Base-by-base conservation (phyloP, 2,888 invertebrate genomes). In the Deroplatys truncata region DNA sequence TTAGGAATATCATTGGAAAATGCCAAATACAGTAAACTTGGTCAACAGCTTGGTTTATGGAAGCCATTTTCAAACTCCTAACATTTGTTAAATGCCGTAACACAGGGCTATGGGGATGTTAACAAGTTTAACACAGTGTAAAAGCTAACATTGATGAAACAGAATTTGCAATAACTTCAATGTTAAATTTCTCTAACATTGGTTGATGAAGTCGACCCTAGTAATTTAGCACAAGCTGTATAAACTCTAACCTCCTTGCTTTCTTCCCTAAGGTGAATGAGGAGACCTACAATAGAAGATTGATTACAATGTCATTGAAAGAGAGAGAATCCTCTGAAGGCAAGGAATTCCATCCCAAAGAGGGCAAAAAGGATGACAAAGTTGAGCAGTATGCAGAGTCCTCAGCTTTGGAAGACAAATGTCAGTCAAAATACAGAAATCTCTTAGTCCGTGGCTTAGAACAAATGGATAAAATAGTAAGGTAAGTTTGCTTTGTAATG, bases 261-360 rank as follows among this genome's bases (percentile, higher is more conserved):
- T 72, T 72, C 15, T 72, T 25, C 56, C 84, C 89, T 91, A 92
- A 95, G 94, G 92, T 94, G 25, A 98, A 97, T 93, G 97, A 97
- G 92, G 97, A 97, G 91, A 97, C 97, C 43, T 97, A 96, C n/a
- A 97, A 97, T 92, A 95, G 97, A 91, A 94, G 97, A 88, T 97
- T 97, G 0, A 96, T 98, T 31, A 96, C 97, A 91, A 95, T 97
- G 93, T 95, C 95, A 0, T 93, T 96, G 5, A 94, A 88, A 28
- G 88, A 83, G 28, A 84, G 90, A 86, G 90, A 90, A 49, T 82
- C 88, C 94, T 91, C 93, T 92, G 0, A 93, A 92, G 72, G 93
- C 92, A 85, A 90, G 89, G 89, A 90, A 28, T 84, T 89, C 89
- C 83, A 89, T 28, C 84, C 89, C 82, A 82, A 90, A n/a, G 85